Evolutionary conservation across 2,113 vertebrate genomes (phyloP).

Genomic region (Lampris incognitus): DNA sequence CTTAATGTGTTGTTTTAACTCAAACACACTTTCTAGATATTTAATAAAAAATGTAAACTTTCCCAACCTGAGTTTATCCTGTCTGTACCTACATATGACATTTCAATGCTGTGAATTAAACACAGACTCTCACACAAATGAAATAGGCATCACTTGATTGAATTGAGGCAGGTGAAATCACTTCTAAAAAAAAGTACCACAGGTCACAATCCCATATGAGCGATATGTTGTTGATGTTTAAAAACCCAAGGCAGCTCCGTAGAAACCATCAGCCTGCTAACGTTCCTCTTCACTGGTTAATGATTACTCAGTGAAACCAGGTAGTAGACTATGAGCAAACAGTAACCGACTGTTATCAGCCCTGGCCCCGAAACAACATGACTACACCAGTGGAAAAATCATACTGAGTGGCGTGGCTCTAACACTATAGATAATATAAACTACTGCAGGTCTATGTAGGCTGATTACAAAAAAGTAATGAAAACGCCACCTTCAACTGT

Average conservation of each 20-base stretch:
- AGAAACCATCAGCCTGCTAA: slow-evolving; percentile 64
- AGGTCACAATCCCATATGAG: not conserved
- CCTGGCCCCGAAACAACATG: slow-evolving; percentile 60
- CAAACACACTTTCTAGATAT: too few relatives aligned
- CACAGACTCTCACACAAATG: not conserved
- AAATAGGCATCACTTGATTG: slow-evolving; percentile 13
- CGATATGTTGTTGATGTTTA: slow-evolving; percentile 41
- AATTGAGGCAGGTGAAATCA: slow-evolving; percentile 35
- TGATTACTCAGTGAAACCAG: slow-evolving; percentile 87
- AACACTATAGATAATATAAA: slow-evolving; percentile 26
- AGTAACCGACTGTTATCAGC: slow-evolving; percentile 59
- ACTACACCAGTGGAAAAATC: slow-evolving; percentile 39
- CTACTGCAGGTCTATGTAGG: slow-evolving; percentile 10
- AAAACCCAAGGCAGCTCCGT: slow-evolving; percentile 25
- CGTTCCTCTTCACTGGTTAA: slow-evolving; percentile 81
- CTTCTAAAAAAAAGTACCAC: slow-evolving; percentile 38
- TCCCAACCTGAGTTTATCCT: not conserved
- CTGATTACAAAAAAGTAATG: not conserved
- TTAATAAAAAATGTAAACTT: too few relatives aligned
- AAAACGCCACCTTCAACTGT: not conserved
- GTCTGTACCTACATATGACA: not conserved
- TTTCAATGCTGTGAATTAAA: not conserved
- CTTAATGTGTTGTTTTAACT: too few relatives aligned
- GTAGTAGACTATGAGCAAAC: slow-evolving; percentile 66
- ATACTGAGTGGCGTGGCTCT: not conserved